Conservation (phyloP, 2,113 vertebrate genomes). For the Oreochromis aureus region DNA sequence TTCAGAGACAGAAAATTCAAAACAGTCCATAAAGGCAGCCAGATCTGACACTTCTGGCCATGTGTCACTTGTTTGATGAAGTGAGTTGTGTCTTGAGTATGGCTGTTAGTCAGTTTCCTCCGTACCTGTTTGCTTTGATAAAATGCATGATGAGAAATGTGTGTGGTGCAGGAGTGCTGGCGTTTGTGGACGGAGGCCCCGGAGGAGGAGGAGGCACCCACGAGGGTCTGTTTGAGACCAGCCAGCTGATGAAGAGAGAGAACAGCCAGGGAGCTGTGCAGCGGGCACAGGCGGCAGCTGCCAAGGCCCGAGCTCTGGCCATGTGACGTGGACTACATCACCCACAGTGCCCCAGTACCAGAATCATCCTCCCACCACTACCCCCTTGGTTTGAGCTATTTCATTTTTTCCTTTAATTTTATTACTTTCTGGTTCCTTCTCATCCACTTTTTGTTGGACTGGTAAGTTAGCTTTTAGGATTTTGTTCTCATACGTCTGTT, state of each 20-base stretch:
- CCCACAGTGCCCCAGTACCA: background rate
- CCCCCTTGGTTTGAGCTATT: background rate
- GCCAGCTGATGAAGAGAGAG: constrained; percentile 85
- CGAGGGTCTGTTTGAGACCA: constrained; percentile 92
- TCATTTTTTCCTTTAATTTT: background rate
- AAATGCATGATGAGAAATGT: background rate
- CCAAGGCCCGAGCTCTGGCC: constrained; percentile 82
- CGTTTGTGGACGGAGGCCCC: constrained; percentile 82
- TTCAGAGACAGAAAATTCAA: background rate
- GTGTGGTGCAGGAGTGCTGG: constrained; percentile 79
- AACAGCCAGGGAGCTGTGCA: constrained; percentile 81
- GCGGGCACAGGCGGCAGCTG: constrained; percentile 84
- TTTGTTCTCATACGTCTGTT: background rate
- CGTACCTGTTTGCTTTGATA: background rate
- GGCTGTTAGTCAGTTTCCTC: background rate
- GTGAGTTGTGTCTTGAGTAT: background rate
- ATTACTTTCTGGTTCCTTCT: background rate
- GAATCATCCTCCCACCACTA: background rate
- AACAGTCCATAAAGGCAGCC: background rate
- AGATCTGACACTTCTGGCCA: background rate
- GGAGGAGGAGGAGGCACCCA: constrained; percentile 69
- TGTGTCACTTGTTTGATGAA: background rate
- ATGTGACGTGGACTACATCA: constrained; percentile 67
- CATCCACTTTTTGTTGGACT: background rate
- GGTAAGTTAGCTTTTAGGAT: background rate